Conservation (phyloP, 1,140 invertebrate species). For the Monochamus saltuarius region DNA sequence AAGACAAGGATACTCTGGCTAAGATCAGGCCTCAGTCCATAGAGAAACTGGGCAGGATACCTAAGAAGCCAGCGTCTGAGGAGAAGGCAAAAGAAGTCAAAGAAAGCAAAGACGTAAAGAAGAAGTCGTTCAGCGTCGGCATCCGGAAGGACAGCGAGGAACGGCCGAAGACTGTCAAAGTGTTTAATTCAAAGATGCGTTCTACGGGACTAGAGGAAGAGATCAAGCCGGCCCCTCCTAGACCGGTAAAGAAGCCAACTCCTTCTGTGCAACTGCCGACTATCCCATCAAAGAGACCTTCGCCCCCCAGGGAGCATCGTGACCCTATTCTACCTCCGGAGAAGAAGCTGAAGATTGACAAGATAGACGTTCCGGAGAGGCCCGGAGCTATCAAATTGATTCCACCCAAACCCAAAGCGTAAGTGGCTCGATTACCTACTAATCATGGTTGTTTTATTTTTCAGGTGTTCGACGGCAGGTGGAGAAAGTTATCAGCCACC, state of each 20-base stretch:
- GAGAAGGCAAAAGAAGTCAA: conserved; percentile 54
- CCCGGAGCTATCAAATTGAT: conserved; percentile 81
- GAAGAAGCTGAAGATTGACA: conserved; percentile 63
- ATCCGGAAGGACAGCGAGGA: conserved; percentile 64
- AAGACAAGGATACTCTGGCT: conserved; percentile 66
- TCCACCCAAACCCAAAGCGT: conserved; percentile 85
- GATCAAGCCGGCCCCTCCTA: conserved; percentile 73
- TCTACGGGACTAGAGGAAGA: conserved; percentile 83
- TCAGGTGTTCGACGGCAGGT: conserved; percentile 33
- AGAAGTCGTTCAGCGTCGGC: conserved; percentile 78
- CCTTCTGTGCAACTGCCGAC: conserved; percentile 54
- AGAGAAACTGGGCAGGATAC: conserved; percentile 73
- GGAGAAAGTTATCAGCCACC: conserved; percentile 22
- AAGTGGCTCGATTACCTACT: conserved; percentile 56
- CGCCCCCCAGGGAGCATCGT: conserved; percentile 57
- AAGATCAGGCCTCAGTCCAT: conserved; percentile 66
- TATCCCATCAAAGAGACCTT: conserved; percentile 61
- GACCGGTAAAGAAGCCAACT: conserved; percentile 62
- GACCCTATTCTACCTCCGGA: conserved; percentile 59
- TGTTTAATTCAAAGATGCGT: conserved; percentile 84
- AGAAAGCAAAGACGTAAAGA: conserved; percentile 59
- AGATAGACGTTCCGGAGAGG: conserved; percentile 59
- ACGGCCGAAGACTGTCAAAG: conserved; percentile 83
- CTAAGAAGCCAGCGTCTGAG: conserved; percentile 60
- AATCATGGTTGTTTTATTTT: conserved; percentile 44